Evolutionary conservation across 53 echinoderm and acorn worm species (phyloP), one percentile per base, ranked within the genome.

Genomic region (Arbacia lixula): DNA sequence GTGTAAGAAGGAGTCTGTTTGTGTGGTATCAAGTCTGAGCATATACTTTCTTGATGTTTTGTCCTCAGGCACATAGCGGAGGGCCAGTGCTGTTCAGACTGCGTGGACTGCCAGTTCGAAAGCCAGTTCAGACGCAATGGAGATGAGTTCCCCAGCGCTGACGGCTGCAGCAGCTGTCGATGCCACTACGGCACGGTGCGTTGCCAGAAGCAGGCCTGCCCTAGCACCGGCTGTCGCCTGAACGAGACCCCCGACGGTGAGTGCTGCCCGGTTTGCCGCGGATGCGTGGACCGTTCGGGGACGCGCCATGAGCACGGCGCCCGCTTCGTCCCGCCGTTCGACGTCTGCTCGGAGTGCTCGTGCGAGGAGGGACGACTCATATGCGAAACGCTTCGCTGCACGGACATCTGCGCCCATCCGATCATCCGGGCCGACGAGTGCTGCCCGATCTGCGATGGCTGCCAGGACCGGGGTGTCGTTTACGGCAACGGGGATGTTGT

Each of bases 11-110:
- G n/a, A n/a, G n/a, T n/a, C n/a, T n/a, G n/a, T n/a, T n/a, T n/a
- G n/a, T n/a, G n/a, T n/a, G n/a, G n/a, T n/a, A n/a, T n/a, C n/a
- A n/a, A n/a, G n/a, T n/a, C n/a, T n/a, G n/a, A n/a, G n/a, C n/a
- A n/a, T n/a, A n/a, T n/a, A n/a, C n/a, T n/a, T n/a, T n/a, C n/a
- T n/a, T n/a, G n/a, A n/a, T n/a, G 3, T 32, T 16, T 19, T 41
- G 25, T 14, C 43, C 43, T 3, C 33, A 81, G 82, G 17, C 40
- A 85, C 29, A 85, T 89, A 14, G 86, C 89, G 12, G 82, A 87
- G 36, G 91, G 96, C 14, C 96, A 96, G 87, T 96, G 96, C 53
- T 96, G 96, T 49, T 85, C 93, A 6, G 81, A 84, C 29, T 96
- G 96, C 60, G 86, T 65, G 85, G 97, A 97, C 83, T 97, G 97